Conservation (phyloP, 2,888 invertebrate genomes). For the Drosophila birchii region DNA sequence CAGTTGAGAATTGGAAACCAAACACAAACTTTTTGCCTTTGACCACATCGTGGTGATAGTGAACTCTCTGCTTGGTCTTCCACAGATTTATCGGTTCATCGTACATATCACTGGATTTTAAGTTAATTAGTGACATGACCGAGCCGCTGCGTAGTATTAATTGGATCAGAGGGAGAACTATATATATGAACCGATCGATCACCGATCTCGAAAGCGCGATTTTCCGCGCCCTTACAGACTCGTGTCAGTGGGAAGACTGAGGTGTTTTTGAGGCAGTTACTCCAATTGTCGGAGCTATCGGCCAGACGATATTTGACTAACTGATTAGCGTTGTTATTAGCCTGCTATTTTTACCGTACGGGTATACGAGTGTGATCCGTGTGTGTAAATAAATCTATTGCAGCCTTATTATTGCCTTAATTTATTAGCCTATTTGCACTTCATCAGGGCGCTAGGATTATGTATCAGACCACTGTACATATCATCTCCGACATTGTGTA, state of each 20-base stretch:
- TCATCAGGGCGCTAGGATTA: constrained; percentile 19
- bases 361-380: constrained; percentile 24
- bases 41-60: constrained; percentile 69
- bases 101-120: constrained; percentile 59
- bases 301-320: constrained; percentile 54
- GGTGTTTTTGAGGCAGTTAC: constrained; percentile 25
- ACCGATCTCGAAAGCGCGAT: constrained; percentile 9
- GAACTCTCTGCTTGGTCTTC: constrained; percentile 81
- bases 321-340: constrained; percentile 66
- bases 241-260: constrained; percentile 40
- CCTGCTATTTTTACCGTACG: constrained; percentile 46
- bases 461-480: constrained; percentile 6
- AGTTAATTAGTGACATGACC: constrained; percentile 76
- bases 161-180: background rate
- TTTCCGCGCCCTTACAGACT: constrained; percentile 22
- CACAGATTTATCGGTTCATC: constrained; percentile 70
- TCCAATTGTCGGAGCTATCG: constrained; percentile 37
- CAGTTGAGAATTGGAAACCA: background rate
- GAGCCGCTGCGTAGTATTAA: background rate
- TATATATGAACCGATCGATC: background rate
- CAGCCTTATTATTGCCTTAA: constrained; percentile 41
- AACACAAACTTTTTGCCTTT: constrained; percentile 60
- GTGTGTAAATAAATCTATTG: constrained; percentile 34
- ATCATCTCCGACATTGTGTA: constrained; percentile 6
- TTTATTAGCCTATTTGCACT: constrained; percentile 48